These are phyloP conservation scores for Onychomys torridus DNA, from an alignment of 2,797 vertebrate genomes.

Conservation along the genomic window DNA sequence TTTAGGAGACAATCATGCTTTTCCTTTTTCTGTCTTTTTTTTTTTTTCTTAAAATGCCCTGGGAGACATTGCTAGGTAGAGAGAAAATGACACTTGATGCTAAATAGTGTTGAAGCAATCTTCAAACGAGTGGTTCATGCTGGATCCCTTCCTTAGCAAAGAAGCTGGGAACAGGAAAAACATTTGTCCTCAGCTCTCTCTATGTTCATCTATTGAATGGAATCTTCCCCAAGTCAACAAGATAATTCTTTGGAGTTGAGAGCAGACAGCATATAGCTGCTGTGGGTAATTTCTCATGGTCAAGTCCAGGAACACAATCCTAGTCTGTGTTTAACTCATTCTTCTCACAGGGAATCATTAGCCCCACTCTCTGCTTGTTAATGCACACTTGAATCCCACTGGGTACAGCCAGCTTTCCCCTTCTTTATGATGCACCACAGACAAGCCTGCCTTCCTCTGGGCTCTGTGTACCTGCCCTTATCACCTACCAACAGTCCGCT, in stretches of 20 bases:
- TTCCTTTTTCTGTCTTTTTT: conserved; percentile 52
- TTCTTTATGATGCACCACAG: background rate
- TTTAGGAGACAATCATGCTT: conserved; percentile 5
- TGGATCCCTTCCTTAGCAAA: conserved; percentile 23
- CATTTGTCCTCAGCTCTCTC: background rate
- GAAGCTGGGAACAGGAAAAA: conserved; percentile 25
- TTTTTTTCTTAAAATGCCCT: background rate
- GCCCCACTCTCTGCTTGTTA: background rate
- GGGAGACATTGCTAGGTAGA: background rate
- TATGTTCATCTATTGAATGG: background rate
- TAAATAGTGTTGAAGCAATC: conserved; percentile 42
- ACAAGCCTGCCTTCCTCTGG: conserved; percentile 19
- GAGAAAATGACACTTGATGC: conserved; percentile 7
- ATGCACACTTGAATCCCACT: background rate
- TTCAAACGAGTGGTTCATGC: conserved; percentile 11
- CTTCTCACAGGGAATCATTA: conserved; percentile 56
- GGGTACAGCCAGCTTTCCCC: background rate
- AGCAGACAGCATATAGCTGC: background rate
- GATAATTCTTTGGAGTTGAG: conserved; percentile 18
- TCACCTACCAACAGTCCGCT: conserved; percentile 48
- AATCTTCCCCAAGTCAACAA: conserved; percentile 22
- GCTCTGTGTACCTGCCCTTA: conserved; percentile 47
- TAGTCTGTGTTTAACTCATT: conserved; percentile 64
- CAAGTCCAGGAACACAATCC: background rate
- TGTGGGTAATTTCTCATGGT: conserved; percentile 9